Evolutionary conservation across 2,113 vertebrate species (phyloP), one percentile per base, ranked within the genome.

Genomic region (Ranitomeya imitator): DNA sequence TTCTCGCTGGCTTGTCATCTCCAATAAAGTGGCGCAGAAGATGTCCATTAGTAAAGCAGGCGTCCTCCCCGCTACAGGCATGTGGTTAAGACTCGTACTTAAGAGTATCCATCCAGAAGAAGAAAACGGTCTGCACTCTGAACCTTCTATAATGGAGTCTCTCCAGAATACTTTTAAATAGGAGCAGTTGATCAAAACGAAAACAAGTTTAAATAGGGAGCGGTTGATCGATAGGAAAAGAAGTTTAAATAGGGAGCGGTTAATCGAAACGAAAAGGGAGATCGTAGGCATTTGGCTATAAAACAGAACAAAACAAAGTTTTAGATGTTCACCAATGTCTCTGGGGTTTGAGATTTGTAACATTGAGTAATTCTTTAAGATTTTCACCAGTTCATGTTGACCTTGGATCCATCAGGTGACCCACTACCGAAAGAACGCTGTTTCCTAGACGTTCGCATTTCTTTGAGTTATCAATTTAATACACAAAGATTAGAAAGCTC

Each of bases 1-100:
- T 85, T 71, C 83, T 74, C 67, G 60, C 83, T 74, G 52, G n/a
- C 63, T 57, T 85, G 83, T 85, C 67, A 37, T 37, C 51, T 85
- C 83, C 83, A 85, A 69, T 59, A 59, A 76, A 45, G 52, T 55
- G 7, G 71, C 2, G 69, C 15, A 74, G 69, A 73, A 76, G 52
- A 85, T 76, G 67, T 85, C 69, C 51, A 60, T 85, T 74, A 85
- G 26, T 23, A 31, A 85, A 55, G 12, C 45, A 15, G n/a, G 51
- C 65, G 6, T 26, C 67, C 54, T 73, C 51, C 3, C 16, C 23
- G 65, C 65, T 85, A 85, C 19, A 57, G 21, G 45, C 63, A 16
- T 60, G 52, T 59, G 79, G 14, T 80, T 80, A 80, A 57, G 31
- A 59, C 81, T 83, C 9, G n/a, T 67, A 84, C 63, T 73, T 85